Percentiles rank a stretch among this genome's conserved stretches.
phyloP scores from a whole-genome alignment of 2,888 invertebrate genomes.

The Hymenopus coronatus region DNA sequence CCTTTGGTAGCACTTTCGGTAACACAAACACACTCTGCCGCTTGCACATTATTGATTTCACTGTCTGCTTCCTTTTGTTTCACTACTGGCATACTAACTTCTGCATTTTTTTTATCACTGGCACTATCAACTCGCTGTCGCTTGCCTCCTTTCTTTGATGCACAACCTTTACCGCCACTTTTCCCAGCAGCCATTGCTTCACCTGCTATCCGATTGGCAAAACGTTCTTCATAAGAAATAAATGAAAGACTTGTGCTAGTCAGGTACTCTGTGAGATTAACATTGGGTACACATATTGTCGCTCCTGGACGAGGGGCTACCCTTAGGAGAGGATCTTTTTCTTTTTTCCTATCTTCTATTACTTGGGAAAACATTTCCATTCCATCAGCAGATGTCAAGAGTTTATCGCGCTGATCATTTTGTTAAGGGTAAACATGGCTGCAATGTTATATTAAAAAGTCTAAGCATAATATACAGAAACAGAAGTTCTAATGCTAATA shows the following conservation, averaged over 20 bases:
- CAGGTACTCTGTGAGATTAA: slow-evolving; percentile 72
- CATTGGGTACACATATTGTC: slow-evolving; percentile 66
- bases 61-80: slow-evolving; percentile 24
- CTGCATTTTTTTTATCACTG: slow-evolving; percentile 36
- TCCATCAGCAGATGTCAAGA: background rate
- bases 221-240: slow-evolving; percentile 69
- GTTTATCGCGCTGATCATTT: background rate
- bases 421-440: slow-evolving; percentile 4
- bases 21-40: slow-evolving; percentile 40
- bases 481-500: too few relatives aligned
- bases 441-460: background rate
- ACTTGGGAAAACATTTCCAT: background rate
- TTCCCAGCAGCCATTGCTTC: background rate
- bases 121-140: slow-evolving; percentile 50
- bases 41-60: slow-evolving; percentile 42
- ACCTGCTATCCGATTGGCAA: slow-evolving; percentile 1
- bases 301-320: slow-evolving; percentile 59
- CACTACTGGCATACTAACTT: slow-evolving; percentile 1
- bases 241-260: slow-evolving; percentile 77
- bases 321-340: slow-evolving; percentile 37
- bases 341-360: slow-evolving; percentile 1
- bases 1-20: background rate
- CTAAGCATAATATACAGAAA: too few relatives aligned
- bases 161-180: background rate
- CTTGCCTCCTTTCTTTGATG: slow-evolving; percentile 53